These are phyloP conservation scores for Ibidorhyncha struthersii DNA, from an alignment of 2,113 vertebrate species.

Conservation along the genomic window DNA sequence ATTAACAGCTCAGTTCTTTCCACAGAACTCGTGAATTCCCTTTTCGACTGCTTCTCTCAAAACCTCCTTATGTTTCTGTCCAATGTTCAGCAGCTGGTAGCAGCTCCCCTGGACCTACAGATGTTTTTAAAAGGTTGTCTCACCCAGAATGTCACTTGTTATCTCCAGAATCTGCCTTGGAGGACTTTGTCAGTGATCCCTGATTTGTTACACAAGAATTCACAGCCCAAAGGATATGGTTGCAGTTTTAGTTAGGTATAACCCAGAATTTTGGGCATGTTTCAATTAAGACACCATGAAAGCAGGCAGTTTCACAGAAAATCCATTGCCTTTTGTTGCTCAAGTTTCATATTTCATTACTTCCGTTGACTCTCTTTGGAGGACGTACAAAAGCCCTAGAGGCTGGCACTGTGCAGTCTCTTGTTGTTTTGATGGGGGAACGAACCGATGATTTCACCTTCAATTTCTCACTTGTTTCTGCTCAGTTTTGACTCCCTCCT, in stretches of 20 bases:
- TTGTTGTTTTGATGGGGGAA: background rate
- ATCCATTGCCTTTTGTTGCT: background rate
- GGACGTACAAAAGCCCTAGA: background rate
- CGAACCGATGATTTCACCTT: rapidly evolving
- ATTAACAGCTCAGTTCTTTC: background rate
- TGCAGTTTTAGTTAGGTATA: background rate
- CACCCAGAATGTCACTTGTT: constrained; percentile 12
- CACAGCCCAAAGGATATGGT: background rate
- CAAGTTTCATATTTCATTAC: background rate
- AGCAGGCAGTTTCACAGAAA: background rate
- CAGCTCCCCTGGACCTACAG: background rate
- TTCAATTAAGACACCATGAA: background rate
- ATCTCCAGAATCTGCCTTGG: background rate
- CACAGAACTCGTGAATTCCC: background rate
- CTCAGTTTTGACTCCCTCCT: background rate
- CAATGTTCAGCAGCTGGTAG: background rate
- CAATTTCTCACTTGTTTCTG: background rate
- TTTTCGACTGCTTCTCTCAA: background rate
- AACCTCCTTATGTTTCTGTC: background rate
- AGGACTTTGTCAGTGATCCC: background rate
- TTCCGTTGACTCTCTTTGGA: background rate
- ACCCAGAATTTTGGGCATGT: background rate
- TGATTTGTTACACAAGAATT: background rate
- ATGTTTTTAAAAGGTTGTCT: background rate
- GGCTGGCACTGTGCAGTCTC: background rate